Evolutionary conservation across 2,888 invertebrate species (phyloP).

Genomic region (Xanthorhoe spadicearia): DNA sequence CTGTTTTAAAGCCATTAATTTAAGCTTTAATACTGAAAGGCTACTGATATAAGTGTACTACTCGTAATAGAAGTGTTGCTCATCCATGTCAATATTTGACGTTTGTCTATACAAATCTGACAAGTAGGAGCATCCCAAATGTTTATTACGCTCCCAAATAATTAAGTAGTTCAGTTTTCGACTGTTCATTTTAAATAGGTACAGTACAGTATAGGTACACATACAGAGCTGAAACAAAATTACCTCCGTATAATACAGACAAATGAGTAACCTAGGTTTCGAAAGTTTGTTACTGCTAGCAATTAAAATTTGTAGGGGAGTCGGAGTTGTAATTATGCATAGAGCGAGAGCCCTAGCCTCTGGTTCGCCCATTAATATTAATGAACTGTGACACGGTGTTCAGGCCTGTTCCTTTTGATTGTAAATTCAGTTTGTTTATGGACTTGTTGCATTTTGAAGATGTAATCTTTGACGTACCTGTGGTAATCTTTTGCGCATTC

Average conservation of each 20-base stretch:
- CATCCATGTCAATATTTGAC: too few species aligned
- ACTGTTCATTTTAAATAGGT: too few species aligned
- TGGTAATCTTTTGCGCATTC: too few species aligned
- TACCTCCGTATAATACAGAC: slow-evolving; percentile 35
- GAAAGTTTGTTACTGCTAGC: slow-evolving; percentile 68
- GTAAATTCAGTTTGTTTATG: slow-evolving; percentile 67
- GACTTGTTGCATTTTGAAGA: slow-evolving; percentile 69
- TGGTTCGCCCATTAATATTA: slow-evolving; percentile 77
- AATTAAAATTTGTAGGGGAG: slow-evolving; percentile 77
- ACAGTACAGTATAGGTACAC: neutral
- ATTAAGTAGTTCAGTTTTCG: too few species aligned
- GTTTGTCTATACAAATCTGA: too few species aligned
- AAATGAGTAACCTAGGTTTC: slow-evolving; percentile 44
- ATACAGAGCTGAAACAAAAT: neutral
- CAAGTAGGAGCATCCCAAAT: too few species aligned
- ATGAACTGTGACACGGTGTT: slow-evolving; percentile 78
- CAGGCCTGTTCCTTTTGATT: slow-evolving; percentile 76
- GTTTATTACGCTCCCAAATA: too few species aligned
- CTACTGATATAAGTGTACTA: too few species aligned
- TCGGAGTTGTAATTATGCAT: slow-evolving; percentile 76
- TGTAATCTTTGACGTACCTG: slow-evolving; percentile 40
- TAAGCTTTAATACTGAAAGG: too few species aligned
- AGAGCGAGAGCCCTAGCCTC: slow-evolving; percentile 71
- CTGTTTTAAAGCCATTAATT: too few species aligned
- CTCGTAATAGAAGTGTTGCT: too few species aligned